These are phyloP conservation scores for Drosophila fuyamai DNA, from an alignment of 1,140 invertebrate genomes.

Conservation along the genomic window DNA sequence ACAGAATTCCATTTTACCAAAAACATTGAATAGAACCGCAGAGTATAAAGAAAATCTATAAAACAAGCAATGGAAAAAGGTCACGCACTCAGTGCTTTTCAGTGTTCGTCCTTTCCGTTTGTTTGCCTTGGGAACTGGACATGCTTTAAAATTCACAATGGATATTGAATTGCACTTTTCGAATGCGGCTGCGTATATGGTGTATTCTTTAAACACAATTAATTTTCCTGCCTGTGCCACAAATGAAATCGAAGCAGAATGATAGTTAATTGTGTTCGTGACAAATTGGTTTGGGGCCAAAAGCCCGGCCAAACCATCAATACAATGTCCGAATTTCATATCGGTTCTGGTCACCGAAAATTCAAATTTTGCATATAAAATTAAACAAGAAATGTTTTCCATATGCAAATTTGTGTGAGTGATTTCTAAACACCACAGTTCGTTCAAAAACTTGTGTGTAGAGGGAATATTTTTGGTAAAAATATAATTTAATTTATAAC, in stretches of 20 bases:
- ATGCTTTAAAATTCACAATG: not conserved
- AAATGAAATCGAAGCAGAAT: slow-evolving; percentile 33
- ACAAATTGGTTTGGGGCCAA: slow-evolving; percentile 16
- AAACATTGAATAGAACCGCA: not conserved
- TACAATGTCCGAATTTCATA: slow-evolving; percentile 9
- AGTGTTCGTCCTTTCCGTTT: not conserved
- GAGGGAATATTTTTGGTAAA: not conserved
- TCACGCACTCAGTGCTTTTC: not conserved
- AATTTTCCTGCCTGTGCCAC: slow-evolving; percentile 10
- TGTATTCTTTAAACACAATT: not conserved
- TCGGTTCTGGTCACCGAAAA: slow-evolving; percentile 10
- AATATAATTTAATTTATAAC: not conserved
- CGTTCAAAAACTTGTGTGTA: not conserved
- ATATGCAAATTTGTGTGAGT: slow-evolving; percentile 43
- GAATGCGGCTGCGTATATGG: not conserved
- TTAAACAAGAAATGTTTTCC: slow-evolving; percentile 31
- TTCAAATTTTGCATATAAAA: slow-evolving; percentile 46
- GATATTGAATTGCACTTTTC: not conserved
- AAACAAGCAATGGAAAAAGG: not conserved
- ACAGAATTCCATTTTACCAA: not conserved
- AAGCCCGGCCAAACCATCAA: slow-evolving; percentile 16
- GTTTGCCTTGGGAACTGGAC: not conserved
- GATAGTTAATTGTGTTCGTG: slow-evolving; percentile 46
- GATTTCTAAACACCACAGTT: not conserved
- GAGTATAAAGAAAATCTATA: not conserved